Percentiles rank a stretch among this genome's conserved stretches.
Conservation (phyloP, 2,113 vertebrate species). For the Bubo blakistoni region DNA sequence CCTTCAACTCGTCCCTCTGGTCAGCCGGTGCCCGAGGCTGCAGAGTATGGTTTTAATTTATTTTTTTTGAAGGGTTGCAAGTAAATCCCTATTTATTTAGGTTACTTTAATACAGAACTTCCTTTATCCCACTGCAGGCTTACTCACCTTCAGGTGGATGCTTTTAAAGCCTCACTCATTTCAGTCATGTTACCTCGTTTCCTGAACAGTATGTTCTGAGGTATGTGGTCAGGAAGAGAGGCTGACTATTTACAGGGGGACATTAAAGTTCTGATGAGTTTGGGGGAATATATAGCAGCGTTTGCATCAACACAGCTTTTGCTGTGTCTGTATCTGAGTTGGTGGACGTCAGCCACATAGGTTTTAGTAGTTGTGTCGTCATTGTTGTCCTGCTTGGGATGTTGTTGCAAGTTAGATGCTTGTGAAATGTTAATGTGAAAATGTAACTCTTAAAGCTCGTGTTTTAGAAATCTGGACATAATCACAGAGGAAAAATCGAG, state of each 20-base stretch:
- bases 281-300: not conserved
- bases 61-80: not conserved
- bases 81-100: not conserved
- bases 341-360: not conserved
- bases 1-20: not conserved
- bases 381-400: constrained; percentile 30
- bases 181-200: not conserved
- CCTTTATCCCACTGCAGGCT: not conserved
- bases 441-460: not conserved
- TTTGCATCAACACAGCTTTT: not conserved
- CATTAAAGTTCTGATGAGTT: not conserved
- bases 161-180: not conserved
- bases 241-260: not conserved
- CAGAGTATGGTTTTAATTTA: not conserved
- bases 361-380: constrained; percentile 40
- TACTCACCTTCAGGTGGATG: not conserved
- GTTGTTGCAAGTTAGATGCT: constrained; percentile 42
- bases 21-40: not conserved
- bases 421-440: constrained; percentile 25
- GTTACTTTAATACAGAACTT: not conserved
- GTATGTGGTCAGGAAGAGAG: not conserved
- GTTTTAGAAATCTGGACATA: not conserved
- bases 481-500: not conserved
- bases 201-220: not conserved
- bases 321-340: not conserved